Conservation (phyloP, 2,888 invertebrate genomes). For the Odontomyia ornata region DNA sequence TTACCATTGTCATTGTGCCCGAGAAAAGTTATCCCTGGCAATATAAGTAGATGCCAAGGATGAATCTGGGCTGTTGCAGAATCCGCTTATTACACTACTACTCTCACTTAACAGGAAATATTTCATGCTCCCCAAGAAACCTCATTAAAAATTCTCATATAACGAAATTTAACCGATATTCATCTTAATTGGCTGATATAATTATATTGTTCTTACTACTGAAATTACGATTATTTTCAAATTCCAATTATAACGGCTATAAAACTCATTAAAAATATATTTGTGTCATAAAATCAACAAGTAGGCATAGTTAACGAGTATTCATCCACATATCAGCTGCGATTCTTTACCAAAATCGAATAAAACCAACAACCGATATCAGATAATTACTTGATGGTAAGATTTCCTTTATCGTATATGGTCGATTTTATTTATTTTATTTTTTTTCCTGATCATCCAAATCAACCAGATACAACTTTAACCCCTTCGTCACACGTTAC, state of each 20-base stretch:
- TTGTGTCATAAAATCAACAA: conserved; percentile 39
- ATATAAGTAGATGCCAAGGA: too few relatives aligned
- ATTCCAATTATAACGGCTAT: conserved; percentile 3
- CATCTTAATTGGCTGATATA: not conserved
- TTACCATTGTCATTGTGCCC: too few relatives aligned
- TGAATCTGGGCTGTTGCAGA: too few relatives aligned
- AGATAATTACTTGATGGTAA: conserved; percentile 39
- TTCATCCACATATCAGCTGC: not conserved
- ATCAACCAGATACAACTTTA: not conserved
- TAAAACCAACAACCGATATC: conserved; percentile 18
- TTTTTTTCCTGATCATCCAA: not conserved
- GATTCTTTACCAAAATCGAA: not conserved
- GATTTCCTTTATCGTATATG: conserved; percentile 37
- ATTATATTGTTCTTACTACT: conserved; percentile 28
- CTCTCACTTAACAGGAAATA: too few relatives aligned
- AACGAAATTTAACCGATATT: not conserved
- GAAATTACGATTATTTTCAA: conserved; percentile 22
- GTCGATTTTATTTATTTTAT: not conserved
- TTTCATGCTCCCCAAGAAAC: too few relatives aligned
- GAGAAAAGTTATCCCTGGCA: too few relatives aligned
- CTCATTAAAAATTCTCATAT: too few relatives aligned
- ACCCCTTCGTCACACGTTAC: conserved; percentile 10
- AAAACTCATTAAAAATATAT: conserved; percentile 12
- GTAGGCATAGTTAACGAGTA: not conserved
- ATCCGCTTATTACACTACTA: too few relatives aligned